Percentiles rank a stretch among this genome's conserved stretches.
Evolutionary conservation across 1,140 invertebrate species (phyloP).

Genomic region (Aphelinus certus): DNA sequence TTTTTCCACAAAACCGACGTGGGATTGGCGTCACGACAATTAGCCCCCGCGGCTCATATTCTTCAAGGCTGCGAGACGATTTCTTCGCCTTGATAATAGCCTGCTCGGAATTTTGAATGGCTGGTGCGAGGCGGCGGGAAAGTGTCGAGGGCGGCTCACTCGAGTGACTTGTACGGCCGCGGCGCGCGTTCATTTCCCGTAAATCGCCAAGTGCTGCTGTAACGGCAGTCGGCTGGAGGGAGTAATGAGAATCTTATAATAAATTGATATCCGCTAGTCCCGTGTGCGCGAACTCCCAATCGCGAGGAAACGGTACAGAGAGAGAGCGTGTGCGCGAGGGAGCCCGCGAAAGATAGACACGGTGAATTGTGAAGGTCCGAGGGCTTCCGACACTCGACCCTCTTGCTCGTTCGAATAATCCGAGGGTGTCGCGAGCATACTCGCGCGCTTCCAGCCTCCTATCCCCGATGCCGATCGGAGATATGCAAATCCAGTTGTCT

Average conservation of each 20-base stretch:
- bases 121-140: neutral
- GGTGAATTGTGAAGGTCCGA: neutral
- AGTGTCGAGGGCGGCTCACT: neutral
- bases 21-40: too few species aligned
- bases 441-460: too few species aligned
- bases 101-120: neutral
- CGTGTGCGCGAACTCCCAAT: neutral
- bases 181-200: neutral
- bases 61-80: neutral
- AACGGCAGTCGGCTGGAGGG: neutral
- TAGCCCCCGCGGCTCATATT: neutral
- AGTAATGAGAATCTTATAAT: constrained; percentile 3
- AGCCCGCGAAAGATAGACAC: neutral
- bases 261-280: neutral
- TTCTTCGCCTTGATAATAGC: constrained; percentile 1
- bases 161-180: too few species aligned
- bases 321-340: too few species aligned
- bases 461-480: too few species aligned
- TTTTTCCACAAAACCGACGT: too few species aligned
- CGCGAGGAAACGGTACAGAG: too few species aligned
- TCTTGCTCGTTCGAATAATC: too few species aligned
- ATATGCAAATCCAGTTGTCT: too few species aligned
- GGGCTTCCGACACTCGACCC: too few species aligned
- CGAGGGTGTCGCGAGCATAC: too few species aligned
- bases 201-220: neutral